Conservation (phyloP, 1,140 invertebrate genomes). For the Holotrichia oblita region DNA sequence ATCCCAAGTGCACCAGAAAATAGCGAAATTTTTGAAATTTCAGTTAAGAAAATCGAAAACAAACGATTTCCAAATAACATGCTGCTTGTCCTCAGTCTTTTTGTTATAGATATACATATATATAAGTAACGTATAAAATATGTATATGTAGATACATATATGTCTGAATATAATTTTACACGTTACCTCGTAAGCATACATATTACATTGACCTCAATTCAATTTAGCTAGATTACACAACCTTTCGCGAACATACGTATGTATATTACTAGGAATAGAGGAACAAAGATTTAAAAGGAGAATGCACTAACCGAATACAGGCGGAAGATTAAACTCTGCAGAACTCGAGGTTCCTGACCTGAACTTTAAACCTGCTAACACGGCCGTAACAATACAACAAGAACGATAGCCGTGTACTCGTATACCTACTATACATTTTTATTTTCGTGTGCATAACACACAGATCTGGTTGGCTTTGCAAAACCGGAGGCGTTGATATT, state of each 20-base stretch:
- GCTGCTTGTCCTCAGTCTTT: too few relatives aligned
- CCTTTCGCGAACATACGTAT: background rate
- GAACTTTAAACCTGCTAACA: constrained; percentile 40
- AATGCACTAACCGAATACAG: constrained; percentile 17
- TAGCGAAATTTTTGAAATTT: too few relatives aligned
- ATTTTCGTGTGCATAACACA: constrained; percentile 19
- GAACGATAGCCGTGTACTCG: constrained; percentile 25
- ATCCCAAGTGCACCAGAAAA: too few relatives aligned
- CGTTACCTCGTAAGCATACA: too few relatives aligned
- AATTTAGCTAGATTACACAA: too few relatives aligned
- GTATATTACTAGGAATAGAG: background rate
- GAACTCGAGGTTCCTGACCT: constrained; percentile 35
- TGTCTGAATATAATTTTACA: too few relatives aligned
- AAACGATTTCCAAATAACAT: too few relatives aligned
- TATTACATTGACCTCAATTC: too few relatives aligned
- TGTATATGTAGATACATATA: too few relatives aligned
- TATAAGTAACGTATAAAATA: too few relatives aligned
- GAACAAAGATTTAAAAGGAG: background rate
- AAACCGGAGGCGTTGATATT: constrained; percentile 51
- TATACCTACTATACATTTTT: constrained; percentile 33
- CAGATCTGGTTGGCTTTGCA: constrained; percentile 51
- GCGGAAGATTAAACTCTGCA: constrained; percentile 37
- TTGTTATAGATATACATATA: too few relatives aligned
- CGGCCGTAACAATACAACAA: constrained; percentile 38
- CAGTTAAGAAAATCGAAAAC: too few relatives aligned